A percentile compares a stretch with the other conserved stretches of the same genome.
phyloP scores from a whole-genome alignment of 2,888 invertebrate species.

The Calameuta idolon region DNA sequence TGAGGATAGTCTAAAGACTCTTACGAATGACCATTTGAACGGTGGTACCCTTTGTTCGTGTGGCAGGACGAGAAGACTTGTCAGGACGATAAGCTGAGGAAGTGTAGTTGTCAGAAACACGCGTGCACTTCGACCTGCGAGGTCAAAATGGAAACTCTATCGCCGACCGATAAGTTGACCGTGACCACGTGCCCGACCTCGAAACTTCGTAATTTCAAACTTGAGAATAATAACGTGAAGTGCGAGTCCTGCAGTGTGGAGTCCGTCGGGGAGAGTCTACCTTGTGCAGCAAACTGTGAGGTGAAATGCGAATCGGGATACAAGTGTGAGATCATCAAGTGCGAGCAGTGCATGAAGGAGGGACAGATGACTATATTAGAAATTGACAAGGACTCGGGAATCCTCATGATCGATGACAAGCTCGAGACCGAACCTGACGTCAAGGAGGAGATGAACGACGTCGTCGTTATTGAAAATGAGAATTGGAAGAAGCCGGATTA shows the following conservation, averaged over 20 bases:
- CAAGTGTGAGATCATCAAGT: constrained; percentile 62
- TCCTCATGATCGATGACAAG: constrained; percentile 57
- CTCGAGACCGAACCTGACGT: constrained; percentile 60
- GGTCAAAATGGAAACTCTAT: constrained; percentile 60
- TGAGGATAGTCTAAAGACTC: neutral
- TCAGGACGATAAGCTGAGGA: constrained; percentile 49
- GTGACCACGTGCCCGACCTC: constrained; percentile 38
- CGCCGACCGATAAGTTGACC: constrained; percentile 54
- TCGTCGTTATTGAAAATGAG: constrained; percentile 69
- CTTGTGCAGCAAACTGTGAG: constrained; percentile 57
- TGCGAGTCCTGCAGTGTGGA: constrained; percentile 62
- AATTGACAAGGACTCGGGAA: constrained; percentile 60
- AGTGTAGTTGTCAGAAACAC: constrained; percentile 57
- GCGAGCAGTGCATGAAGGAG: constrained; percentile 63
- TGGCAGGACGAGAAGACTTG: constrained; percentile 55
- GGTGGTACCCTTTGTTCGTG: neutral
- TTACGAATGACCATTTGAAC: neutral
- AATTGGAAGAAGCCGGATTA: constrained; percentile 64
- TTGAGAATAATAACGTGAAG: constrained; percentile 64
- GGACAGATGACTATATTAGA: constrained; percentile 59
- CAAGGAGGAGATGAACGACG: constrained; percentile 70
- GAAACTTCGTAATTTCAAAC: constrained; percentile 51
- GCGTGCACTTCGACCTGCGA: constrained; percentile 60
- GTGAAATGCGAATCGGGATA: constrained; percentile 62
- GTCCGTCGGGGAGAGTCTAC: constrained; percentile 47